Conservation (phyloP, 2,113 vertebrate species). For the Emberiza fucata region DNA sequence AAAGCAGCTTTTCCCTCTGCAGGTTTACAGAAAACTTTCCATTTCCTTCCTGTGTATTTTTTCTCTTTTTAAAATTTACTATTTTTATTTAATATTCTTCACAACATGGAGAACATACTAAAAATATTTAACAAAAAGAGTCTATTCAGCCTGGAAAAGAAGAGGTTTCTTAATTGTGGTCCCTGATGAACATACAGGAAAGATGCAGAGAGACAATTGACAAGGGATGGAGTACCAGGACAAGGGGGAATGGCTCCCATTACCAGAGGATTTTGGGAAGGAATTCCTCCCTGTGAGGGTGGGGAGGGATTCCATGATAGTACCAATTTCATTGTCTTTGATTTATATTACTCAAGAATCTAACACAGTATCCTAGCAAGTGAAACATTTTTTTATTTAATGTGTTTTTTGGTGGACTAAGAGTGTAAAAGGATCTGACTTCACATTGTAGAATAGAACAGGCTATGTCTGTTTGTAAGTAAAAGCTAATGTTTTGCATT, state of each 20-base stretch:
- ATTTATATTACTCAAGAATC: neutral
- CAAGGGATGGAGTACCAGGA: neutral
- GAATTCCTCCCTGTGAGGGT: neutral
- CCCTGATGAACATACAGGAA: neutral
- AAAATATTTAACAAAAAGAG: neutral
- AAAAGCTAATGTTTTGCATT: constrained; percentile 20
- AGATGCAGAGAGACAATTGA: neutral
- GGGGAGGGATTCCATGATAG: neutral
- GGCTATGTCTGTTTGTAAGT: neutral
- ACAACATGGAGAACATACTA: neutral
- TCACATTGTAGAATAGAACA: neutral
- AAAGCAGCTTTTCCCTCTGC: neutral
- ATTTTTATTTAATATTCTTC: neutral
- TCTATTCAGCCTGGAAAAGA: neutral
- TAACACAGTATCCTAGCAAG: neutral
- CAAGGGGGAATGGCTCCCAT: neutral
- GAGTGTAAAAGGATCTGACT: neutral
- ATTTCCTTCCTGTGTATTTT: neutral
- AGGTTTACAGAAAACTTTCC: neutral
- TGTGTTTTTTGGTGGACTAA: neutral
- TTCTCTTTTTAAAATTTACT: neutral
- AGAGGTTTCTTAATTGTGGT: neutral
- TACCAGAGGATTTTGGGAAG: neutral
- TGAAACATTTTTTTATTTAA: neutral
- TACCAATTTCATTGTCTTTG: neutral